These are phyloP conservation scores for Cheiracanthium punctorium DNA, from an alignment of 2,888 invertebrate species.

Conservation along the genomic window DNA sequence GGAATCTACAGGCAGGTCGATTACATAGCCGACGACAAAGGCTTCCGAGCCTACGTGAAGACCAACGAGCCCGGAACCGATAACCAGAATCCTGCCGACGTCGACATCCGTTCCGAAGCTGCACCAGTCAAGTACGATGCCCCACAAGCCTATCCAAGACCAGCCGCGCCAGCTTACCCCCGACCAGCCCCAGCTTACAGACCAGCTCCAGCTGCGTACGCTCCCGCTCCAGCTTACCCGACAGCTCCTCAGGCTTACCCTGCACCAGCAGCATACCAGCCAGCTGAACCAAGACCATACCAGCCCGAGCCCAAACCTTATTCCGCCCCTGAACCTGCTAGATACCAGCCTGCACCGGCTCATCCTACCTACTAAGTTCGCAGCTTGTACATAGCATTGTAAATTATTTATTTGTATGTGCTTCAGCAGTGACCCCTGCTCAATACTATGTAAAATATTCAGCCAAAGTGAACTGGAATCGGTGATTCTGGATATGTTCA, in stretches of 20 bases:
- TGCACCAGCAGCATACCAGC: neutral
- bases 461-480: neutral
- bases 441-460: no score
- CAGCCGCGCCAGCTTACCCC: neutral
- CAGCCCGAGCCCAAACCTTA: neutral
- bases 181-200: neutral
- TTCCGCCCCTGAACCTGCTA: neutral
- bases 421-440: no score
- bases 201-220: constrained; percentile 36
- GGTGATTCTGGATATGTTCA: neutral
- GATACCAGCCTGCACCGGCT: constrained; percentile 16
- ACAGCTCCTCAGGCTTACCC: neutral
- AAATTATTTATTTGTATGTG: no score
- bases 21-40: constrained; percentile 70
- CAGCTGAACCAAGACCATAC: neutral
- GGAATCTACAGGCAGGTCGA: constrained; percentile 71
- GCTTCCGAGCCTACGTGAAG: constrained; percentile 70
- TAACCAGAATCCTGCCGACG: constrained; percentile 54
- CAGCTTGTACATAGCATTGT: neutral
- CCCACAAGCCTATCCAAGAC: constrained; percentile 22
- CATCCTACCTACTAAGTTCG: neutral
- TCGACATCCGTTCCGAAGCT: constrained; percentile 47
- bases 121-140: constrained; percentile 16
- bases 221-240: constrained; percentile 31
- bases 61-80: constrained; percentile 72